Evolutionary conservation across 2,888 invertebrate genomes (phyloP), one percentile per base, ranked within the genome.

Genomic region (Trissolcus brochymenae): DNA sequence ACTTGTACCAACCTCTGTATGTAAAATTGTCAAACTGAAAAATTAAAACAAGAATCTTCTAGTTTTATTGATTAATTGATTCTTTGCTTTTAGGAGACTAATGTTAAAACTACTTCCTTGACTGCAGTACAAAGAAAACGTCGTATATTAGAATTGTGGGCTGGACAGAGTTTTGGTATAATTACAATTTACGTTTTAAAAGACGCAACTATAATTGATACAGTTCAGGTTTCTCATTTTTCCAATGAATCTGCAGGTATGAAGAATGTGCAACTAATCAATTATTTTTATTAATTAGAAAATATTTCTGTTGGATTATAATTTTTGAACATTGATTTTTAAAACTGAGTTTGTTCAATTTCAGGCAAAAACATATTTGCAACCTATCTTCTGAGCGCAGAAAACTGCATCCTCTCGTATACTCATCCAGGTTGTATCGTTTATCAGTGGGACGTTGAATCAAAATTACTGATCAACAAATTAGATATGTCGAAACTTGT

Each of bases 401-500:
- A 91, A 35, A 91, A 90, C 2, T 91, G 90, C 53, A 93, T 96
- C 6, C 94, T 95, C 90, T 94, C 95, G 0, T 97, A 96, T 84
- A 93, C 95, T 0, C 94, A 95, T 87, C 97, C 97, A 6, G 95
- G 97, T 0, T 96, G 95, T 84, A 93, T 95, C 80, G 94, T 98
- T 13, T 96, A 95, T 89, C 95, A 95, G 85, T 98, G 97, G 97
- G 94, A 95, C 83, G 92, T 93, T 0, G 90, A 90, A 1, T 91
- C 91, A 0, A 92, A 94, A 76, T 90, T 90, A 64, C 94, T 95
- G 79, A 90, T 93, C 2, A 95, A 95, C 79, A 94, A 94, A 81
- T 90, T 98, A 67, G 98, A 98, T 90, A 96, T 97, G 90, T 96
- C 95, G 51, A 97, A 97, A 90, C 91, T 98, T 82, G 94, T 95